phyloP scores from a whole-genome alignment of 1,140 invertebrate genomes.

The Euglossa dilemma region DNA sequence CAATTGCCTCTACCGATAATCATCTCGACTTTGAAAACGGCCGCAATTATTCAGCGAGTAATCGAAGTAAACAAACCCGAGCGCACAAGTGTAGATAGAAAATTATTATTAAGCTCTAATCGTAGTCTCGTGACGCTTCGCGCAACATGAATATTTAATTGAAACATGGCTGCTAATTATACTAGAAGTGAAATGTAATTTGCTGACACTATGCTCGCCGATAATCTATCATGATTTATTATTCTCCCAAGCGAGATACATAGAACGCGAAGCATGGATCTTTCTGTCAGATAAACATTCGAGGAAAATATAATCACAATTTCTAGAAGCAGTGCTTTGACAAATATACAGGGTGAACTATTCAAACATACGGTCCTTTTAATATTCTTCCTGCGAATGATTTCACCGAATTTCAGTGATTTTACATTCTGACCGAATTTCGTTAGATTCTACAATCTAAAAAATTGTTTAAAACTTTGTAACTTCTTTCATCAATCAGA shows the following conservation, averaged over 20 bases:
- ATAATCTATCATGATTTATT: slow-evolving; percentile 15
- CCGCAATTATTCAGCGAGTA: neutral
- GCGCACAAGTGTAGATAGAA: no score
- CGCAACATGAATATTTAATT: slow-evolving; percentile 27
- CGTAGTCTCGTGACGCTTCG: neutral
- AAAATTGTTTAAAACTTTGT: no score
- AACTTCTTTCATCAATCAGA: no score
- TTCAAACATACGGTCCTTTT: neutral
- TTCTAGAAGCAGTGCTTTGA: neutral
- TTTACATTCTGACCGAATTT: neutral
- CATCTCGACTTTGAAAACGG: neutral
- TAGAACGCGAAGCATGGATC: neutral
- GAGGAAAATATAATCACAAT: neutral
- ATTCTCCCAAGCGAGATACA: neutral
- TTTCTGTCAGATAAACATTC: neutral
- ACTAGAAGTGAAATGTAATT: neutral
- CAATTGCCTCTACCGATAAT: neutral
- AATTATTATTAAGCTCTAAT: neutral
- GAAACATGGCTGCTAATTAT: slow-evolving; percentile 9
- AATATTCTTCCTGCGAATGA: neutral
- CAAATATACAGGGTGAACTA: neutral
- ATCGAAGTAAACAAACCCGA: neutral
- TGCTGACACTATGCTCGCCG: neutral
- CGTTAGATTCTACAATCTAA: neutral
- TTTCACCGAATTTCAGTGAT: neutral